Evolutionary conservation across 1,140 invertebrate genomes (phyloP).

Genomic region (Frieseomelitta varia): DNA sequence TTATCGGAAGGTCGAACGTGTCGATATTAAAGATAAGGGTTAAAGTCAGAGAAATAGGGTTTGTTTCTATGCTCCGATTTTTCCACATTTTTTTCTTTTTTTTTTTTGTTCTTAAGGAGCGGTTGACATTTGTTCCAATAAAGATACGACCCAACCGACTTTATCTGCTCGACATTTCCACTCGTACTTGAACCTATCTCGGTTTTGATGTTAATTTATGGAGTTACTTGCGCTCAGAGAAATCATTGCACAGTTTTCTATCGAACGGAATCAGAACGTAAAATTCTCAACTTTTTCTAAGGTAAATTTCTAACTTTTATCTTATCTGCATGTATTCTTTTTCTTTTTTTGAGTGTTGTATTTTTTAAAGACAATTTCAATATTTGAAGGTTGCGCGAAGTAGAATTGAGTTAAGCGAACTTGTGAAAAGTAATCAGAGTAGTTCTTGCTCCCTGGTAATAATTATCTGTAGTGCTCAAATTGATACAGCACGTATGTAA

Average conservation of each 20-base stretch:
- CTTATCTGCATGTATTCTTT: neutral
- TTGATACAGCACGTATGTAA: neutral
- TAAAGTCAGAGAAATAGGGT: constrained; percentile 35
- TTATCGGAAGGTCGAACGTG: constrained; percentile 52
- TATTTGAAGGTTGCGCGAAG: neutral
- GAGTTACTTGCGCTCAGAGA: neutral
- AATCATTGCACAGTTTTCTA: neutral
- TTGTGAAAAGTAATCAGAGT: neutral
- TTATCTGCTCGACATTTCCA: constrained; percentile 5
- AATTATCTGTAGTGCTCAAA: constrained; percentile 8
- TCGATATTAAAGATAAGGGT: constrained; percentile 62
- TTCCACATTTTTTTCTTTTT: neutral
- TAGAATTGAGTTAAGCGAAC: neutral
- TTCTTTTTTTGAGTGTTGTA: neutral
- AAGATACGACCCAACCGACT: neutral
- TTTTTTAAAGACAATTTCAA: neutral
- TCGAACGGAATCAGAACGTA: neutral
- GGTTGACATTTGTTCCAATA: constrained; percentile 12
- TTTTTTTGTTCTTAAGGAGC: neutral
- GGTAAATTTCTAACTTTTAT: neutral
- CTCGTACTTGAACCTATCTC: neutral
- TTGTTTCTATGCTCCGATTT: constrained; percentile 23
- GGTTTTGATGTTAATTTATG: neutral
- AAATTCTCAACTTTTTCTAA: neutral
- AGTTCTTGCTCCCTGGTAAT: neutral